Base-by-base conservation (phyloP, 2,888 invertebrate genomes). In the Onthophagus sagittarius region DNA sequence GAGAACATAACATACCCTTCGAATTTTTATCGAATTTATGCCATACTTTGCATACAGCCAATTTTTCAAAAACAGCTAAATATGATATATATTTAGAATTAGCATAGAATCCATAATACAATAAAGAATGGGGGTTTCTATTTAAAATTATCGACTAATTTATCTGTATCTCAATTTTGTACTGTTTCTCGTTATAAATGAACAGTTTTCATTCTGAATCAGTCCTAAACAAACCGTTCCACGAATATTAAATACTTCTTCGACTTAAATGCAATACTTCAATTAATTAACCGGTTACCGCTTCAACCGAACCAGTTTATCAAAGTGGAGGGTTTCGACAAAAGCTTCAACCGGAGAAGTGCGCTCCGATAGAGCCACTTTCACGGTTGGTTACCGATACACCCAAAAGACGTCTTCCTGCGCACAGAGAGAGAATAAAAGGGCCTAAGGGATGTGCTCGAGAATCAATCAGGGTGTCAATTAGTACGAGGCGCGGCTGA, bases 401-500 rank as follows among this genome's bases (percentile, higher is more conserved):
- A 7, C 15, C 31, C 31, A 67, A 67, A 23, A 67, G 67, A 67
- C 39, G 39, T 53, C 39, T 70, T 33, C 53, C 11, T 70, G 70
- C 62, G n/a, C 33, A 23, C 31, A 67, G 65, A 74, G 72, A 77
- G 39, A 53, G 39, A 53, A 53, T 78, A 79, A 77, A 76, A 79
- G 79, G 77, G 77, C 79, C 77, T 77, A 63, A 76, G 73, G 77
- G 79, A 79, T 78, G 77, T 77, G 78, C 76, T 79, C 78, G 75
- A 76, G 79, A 81, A 82, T 82, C 82, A 82, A 82, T 82, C 82
- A 80, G 81, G 77, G 81, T 81, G 82, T 82, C 82, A 82, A 82
- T 82, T 82, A 82, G 81, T 77, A 75, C 75, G 74, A 72, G 75
- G 77, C 76, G 75, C 74, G 79, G 75, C 72, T 78, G 78, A 77